A percentile compares a stretch with the other conserved stretches of the same genome.
Evolutionary conservation across 2,888 invertebrate genomes (phyloP).

Genomic region (Listrodromus nycthemerus): DNA sequence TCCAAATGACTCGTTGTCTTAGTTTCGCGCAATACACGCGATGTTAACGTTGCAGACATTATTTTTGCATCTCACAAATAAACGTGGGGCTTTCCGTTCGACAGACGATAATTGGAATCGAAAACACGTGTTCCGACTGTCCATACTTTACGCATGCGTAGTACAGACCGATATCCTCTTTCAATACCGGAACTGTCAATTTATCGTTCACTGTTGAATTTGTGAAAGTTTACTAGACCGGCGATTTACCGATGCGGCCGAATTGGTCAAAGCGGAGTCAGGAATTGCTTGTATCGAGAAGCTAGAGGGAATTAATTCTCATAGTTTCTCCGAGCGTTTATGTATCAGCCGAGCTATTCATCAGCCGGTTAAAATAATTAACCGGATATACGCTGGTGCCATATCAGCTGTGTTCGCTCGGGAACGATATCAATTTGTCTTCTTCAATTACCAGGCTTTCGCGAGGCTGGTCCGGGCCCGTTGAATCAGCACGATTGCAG

Average conservation of each 20-base stretch:
- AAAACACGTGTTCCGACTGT: constrained; percentile 14
- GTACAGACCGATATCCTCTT: background rate
- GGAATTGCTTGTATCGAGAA: background rate
- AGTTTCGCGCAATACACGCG: background rate
- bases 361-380: constrained; percentile 52
- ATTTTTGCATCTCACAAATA: constrained; percentile 5
- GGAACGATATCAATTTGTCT: constrained; percentile 46
- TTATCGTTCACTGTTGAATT: constrained; percentile 34
- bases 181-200: constrained; percentile 23
- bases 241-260: constrained; percentile 7
- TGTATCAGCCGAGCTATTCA: constrained; percentile 31
- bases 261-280: constrained; percentile 21
- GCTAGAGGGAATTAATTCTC: constrained; percentile 41
- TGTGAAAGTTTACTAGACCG: constrained; percentile 17
- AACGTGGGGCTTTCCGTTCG: background rate
- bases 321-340: constrained; percentile 5
- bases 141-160: background rate
- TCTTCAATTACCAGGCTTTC: constrained; percentile 46
- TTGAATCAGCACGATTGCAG: constrained; percentile 11
- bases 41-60: background rate
- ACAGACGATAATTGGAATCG: constrained; percentile 52
- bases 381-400: constrained; percentile 7
- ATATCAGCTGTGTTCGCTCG: constrained; percentile 6
- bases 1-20: constrained; percentile 5
- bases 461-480: background rate